Conservation (phyloP, 2,888 invertebrate genomes). For the Siphonodentalium dalli region DNA sequence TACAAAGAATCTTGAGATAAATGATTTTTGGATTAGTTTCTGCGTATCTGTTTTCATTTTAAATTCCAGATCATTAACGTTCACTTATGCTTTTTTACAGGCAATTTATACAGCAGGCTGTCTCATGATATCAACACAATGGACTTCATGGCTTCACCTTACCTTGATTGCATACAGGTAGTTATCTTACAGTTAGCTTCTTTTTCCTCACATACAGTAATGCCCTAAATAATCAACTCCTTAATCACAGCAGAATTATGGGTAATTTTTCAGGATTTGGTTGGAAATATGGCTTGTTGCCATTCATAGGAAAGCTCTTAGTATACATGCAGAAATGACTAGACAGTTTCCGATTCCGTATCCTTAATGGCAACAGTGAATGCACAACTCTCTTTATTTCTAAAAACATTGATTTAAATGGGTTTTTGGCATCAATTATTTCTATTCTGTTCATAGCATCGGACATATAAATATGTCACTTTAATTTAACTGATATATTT, state of each 20-base stretch:
- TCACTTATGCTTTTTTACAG: slow-evolving; percentile 19
- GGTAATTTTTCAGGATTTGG: too few species aligned
- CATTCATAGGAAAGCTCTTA: not conserved
- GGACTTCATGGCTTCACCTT: slow-evolving; percentile 38
- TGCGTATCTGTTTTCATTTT: too few species aligned
- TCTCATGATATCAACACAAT: slow-evolving; percentile 39
- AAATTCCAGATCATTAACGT: too few species aligned
- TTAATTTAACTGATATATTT: not conserved
- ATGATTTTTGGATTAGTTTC: too few species aligned
- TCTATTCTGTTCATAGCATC: not conserved
- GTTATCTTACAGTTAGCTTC: not conserved
- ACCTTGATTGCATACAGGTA: slow-evolving; percentile 43
- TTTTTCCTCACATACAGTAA: too few species aligned
- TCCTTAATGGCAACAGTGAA: not conserved
- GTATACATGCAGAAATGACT: too few species aligned
- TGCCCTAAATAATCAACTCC: too few species aligned
- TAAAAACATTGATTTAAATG: not conserved
- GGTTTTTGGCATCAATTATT: not conserved
- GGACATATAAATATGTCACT: too few species aligned
- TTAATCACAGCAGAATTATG: too few species aligned
- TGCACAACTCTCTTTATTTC: not conserved
- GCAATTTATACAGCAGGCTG: slow-evolving; percentile 37
- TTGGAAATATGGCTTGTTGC: too few species aligned
- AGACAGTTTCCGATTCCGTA: too few species aligned
- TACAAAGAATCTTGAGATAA: too few species aligned